Percentiles rank a stretch among this genome's conserved stretches.
Conservation (phyloP, 2,888 invertebrate species). For the Platycheirus albimanus region DNA sequence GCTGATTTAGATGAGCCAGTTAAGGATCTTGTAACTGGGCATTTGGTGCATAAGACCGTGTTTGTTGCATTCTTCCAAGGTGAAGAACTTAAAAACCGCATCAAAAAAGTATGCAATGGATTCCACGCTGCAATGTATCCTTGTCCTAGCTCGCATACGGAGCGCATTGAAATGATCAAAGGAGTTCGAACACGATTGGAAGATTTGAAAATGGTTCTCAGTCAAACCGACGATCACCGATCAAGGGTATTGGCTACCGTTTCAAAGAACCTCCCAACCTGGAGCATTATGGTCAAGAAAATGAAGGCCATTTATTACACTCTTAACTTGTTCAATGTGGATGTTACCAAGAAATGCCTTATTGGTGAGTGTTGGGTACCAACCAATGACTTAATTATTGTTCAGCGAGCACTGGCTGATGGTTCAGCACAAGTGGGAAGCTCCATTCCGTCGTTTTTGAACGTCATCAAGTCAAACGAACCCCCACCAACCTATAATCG, state of each 20-base stretch:
- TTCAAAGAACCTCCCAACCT: slow-evolving; percentile 91
- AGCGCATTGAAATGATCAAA: slow-evolving; percentile 91
- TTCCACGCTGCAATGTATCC: slow-evolving; percentile 94
- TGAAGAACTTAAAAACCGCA: slow-evolving; percentile 91
- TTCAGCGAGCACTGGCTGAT: slow-evolving; percentile 90
- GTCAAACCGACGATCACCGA: slow-evolving; percentile 92
- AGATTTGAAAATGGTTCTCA: slow-evolving; percentile 90
- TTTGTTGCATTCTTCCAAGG: slow-evolving; percentile 93
- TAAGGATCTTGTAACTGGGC: slow-evolving; percentile 88
- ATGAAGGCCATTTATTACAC: slow-evolving; percentile 98
- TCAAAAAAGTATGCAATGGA: slow-evolving; percentile 94
- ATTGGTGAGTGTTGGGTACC: slow-evolving; percentile 97
- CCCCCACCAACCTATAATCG: slow-evolving; percentile 95
- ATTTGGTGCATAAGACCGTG: slow-evolving; percentile 90
- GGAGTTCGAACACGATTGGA: slow-evolving; percentile 92
- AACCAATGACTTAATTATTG: slow-evolving; percentile 86
- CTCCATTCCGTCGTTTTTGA: slow-evolving; percentile 95
- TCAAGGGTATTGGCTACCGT: slow-evolving; percentile 91
- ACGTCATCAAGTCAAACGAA: slow-evolving; percentile 91
- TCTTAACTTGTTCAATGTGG: slow-evolving; percentile 95
- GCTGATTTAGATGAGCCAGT: slow-evolving; percentile 90
- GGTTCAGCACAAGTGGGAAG: slow-evolving; percentile 93
- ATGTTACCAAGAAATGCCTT: slow-evolving; percentile 94
- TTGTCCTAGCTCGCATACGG: slow-evolving; percentile 91
- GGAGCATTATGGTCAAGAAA: slow-evolving; percentile 92